Evolutionary conservation across 2,888 invertebrate species (phyloP).

Genomic region (Lasius platythorax): DNA sequence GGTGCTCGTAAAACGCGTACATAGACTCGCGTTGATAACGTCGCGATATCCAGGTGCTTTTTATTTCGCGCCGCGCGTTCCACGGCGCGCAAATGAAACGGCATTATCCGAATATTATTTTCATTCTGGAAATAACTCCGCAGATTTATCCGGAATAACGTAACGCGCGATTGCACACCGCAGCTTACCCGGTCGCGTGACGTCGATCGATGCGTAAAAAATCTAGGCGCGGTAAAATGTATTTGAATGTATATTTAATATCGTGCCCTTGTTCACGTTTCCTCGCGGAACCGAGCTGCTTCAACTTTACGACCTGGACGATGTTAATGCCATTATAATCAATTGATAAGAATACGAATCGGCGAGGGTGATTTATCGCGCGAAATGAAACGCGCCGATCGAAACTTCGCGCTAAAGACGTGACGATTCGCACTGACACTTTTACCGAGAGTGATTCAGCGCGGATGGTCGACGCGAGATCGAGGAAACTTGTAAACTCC

Average conservation of each 20-base stretch:
- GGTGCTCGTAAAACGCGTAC: slow-evolving; percentile 32
- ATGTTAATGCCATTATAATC: slow-evolving; percentile 7
- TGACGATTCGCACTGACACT: slow-evolving; percentile 14
- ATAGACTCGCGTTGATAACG: slow-evolving; percentile 43
- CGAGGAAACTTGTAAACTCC: slow-evolving; percentile 38
- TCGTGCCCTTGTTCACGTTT: not conserved
- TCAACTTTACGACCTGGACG: not conserved
- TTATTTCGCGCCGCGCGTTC: slow-evolving; percentile 35
- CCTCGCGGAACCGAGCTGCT: not conserved
- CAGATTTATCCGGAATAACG: slow-evolving; percentile 36
- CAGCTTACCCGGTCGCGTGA: not conserved
- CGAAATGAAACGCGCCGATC: slow-evolving; percentile 16
- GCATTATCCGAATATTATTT: slow-evolving; percentile 50
- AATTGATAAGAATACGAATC: not conserved
- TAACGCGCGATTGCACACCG: not conserved
- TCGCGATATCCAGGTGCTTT: slow-evolving; percentile 34
- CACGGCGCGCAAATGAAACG: slow-evolving; percentile 45
- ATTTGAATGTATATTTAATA: slow-evolving; percentile 20
- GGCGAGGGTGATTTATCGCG: slow-evolving; percentile 30
- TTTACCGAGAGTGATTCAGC: not conserved
- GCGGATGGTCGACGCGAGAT: not conserved
- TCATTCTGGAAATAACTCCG: slow-evolving; percentile 39
- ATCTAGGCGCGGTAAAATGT: not conserved
- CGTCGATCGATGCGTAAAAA: not conserved
- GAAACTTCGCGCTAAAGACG: not conserved